Base-by-base conservation (phyloP, 92 coral and sea anemone species). In the Plumapathes pennacea region DNA sequence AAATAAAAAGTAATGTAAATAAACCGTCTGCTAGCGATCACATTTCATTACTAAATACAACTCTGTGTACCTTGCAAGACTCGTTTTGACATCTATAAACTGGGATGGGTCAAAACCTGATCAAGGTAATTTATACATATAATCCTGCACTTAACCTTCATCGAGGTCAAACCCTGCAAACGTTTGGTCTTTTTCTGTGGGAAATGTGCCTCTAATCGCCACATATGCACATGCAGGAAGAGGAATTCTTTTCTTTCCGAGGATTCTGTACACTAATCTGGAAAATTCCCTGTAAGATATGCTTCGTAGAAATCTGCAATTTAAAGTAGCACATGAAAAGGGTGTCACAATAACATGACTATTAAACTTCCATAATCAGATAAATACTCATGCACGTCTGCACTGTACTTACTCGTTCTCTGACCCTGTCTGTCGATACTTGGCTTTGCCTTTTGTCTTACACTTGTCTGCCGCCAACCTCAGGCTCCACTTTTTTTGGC, bases 401-500 rank as follows among this genome's bases (percentile, higher is more conserved):
- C n/a, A n/a, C n/a, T n/a, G n/a, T 27, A n/a, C 64, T 55, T 27
- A 65, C 75, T 57, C 57, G 55, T 78, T 63, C 37, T 78, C 85
- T 27, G 61, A 43, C 26, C 68, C 85, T 38, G 72, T 70, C 51
- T 69, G 79, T 50, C 52, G 34, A 15, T 70, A 69, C 39, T 25
- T 38, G 29, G 60, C 32, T 33, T 45, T 69, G 18, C 54, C 50
- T 46, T 54, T 60, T 8, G 64, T 69, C 34, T 27, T 38, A 53
- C 63, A 48, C 34, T 62, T 69, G 47, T 54, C 71, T 25, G 77
- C 56, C 3, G 81, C 84, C 57, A 70, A 20, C 46, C 80, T 20
- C 14, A 76, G 59, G 50, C 84, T 83, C 90, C 90, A 83, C 49
- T 75, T 76, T 57, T 82, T 69, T 25, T 74, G 56, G 60, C 89